Evolutionary conservation across 2,113 vertebrate species (phyloP), one percentile per base, ranked within the genome.

Genomic region (Bubo bubo): DNA sequence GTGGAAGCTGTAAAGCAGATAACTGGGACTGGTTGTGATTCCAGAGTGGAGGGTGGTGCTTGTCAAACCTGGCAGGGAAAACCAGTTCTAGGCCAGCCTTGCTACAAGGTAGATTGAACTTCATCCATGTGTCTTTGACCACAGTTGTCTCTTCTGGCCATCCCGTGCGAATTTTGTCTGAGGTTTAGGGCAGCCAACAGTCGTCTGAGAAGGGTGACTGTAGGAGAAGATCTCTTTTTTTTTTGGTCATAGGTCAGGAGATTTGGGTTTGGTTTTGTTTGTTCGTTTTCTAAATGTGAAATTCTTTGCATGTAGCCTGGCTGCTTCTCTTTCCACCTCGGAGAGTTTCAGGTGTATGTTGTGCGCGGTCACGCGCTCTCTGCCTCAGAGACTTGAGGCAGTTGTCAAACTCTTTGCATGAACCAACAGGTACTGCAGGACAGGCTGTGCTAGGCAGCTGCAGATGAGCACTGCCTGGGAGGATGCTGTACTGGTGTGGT

Each of bases 1-100:
- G 24, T 21, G 52, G 64, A 28, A 30, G 58, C 63, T 68, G 55
- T 21, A 26, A 4, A 32, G 68, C 58, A 23, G 67, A 4, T 10
- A 6, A 9, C 47, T 0, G 3, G 19, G 18, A 13, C 50, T 4
- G 2, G 30, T 17, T 45, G 35, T 18, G 62, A 5, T 13, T 37
- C 16, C 19, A 23, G 37, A 23, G 56, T 2, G 5, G 10, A 7
- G 0, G 0, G 34, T 0, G 1, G 8, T 8, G 47, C 32, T 15
- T 22, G 43, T 26, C 37, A 50, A 18, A 70, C 27, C 63, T 6
- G 37, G 8, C 59, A 74, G 71, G 63, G 66, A 50, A 52, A 21
- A 20, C 2, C 14, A 13, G 5, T 6, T 11, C 16, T 14, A 39
- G 70, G 28, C n/a, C 64, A 70, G 35, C 39, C 34, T 22, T 52